Evolutionary conservation across 2,113 vertebrate genomes (phyloP).

Genomic region (Leucoraja erinaceus): DNA sequence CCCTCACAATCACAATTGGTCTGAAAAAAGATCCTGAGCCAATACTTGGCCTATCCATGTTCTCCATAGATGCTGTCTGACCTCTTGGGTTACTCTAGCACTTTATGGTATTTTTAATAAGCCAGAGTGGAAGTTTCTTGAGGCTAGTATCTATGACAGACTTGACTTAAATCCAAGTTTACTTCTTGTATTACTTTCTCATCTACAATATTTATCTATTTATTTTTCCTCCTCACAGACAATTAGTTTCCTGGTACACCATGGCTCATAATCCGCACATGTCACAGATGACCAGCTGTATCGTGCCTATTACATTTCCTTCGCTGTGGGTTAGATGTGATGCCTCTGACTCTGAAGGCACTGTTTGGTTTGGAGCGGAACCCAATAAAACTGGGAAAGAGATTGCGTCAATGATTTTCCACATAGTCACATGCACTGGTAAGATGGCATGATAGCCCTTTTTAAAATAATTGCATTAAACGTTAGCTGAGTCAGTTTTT

Average conservation of each 20-base stretch:
- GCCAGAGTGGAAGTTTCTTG: too few species aligned
- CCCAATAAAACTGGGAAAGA: conserved; percentile 55
- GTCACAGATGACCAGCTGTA: conserved; percentile 46
- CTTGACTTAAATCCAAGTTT: too few species aligned
- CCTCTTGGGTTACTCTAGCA: too few species aligned
- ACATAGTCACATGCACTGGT: conserved; percentile 71
- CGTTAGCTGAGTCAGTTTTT: neutral
- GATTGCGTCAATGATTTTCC: conserved; percentile 65
- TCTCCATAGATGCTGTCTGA: too few species aligned
- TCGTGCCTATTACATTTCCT: conserved; percentile 50
- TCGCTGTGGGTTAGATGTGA: conserved; percentile 88
- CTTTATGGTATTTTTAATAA: too few species aligned
- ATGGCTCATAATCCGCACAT: conserved; percentile 76
- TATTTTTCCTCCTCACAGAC: conserved; percentile 53
- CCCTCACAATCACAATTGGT: too few species aligned
- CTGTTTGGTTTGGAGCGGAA: conserved; percentile 81
- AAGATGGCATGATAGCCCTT: conserved; percentile 41
- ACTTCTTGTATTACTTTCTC: neutral
- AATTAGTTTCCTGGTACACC: conserved; percentile 78
- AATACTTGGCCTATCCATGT: too few species aligned
- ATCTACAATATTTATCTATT: conserved; percentile 7
- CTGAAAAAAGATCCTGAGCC: too few species aligned
- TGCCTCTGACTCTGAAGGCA: conserved; percentile 67
- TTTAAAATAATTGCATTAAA: neutral
- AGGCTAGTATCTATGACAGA: too few species aligned